These are phyloP conservation scores for Zootermopsis nevadensis DNA, from an alignment of 2,888 invertebrate species.

Conservation along the genomic window DNA sequence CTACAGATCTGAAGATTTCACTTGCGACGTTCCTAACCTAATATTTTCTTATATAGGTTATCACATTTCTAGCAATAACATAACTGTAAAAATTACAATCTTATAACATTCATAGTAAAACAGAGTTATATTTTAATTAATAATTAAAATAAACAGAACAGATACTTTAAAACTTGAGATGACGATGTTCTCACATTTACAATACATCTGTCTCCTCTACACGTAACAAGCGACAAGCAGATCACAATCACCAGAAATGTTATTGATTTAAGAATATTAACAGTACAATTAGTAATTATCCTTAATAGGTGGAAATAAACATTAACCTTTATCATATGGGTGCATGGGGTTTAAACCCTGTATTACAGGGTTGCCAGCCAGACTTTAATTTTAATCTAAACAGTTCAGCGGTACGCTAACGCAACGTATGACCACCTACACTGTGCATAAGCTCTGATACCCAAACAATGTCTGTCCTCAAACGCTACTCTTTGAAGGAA, in stretches of 20 bases:
- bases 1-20: not conserved
- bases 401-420: too few relatives aligned
- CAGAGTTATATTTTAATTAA: slow-evolving; percentile 19
- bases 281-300: not conserved
- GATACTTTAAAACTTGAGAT: not conserved
- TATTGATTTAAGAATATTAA: not conserved
- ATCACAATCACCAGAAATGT: not conserved
- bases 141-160: slow-evolving; percentile 18
- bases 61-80: slow-evolving; percentile 34
- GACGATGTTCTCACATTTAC: slow-evolving; percentile 1
- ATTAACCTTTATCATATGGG: too few relatives aligned
- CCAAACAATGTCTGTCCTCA: too few relatives aligned
- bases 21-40: not conserved
- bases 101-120: slow-evolving; percentile 22
- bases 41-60: slow-evolving; percentile 8
- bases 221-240: not conserved
- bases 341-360: too few relatives aligned
- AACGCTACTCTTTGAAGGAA: not conserved
- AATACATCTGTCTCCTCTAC: not conserved
- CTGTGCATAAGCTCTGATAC: too few relatives aligned
- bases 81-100: slow-evolving; percentile 30
- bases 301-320: too few relatives aligned
- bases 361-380: too few relatives aligned
- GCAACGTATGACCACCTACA: too few relatives aligned
- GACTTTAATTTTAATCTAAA: too few relatives aligned